Evolutionary conservation across 2,888 invertebrate genomes (phyloP), one percentile per base, ranked within the genome.

Genomic region (Gymnosoma rotundatum): DNA sequence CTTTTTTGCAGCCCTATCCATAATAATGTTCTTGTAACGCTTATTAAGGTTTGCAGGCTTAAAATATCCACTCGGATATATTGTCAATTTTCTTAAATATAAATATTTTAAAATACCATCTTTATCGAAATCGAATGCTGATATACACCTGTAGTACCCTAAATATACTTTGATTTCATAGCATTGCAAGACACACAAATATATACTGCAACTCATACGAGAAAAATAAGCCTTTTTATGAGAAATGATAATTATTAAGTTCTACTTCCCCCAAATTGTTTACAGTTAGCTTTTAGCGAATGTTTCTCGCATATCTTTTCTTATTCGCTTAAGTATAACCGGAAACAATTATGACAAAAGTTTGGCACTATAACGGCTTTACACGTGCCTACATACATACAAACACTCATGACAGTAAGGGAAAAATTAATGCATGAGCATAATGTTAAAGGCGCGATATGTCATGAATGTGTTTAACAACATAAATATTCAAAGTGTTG

Each of bases 341-440:
- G 85, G 82, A 83, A 86, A 80, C 83, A 83, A 84, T 85, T 84
- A 84, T 80, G 72, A 52, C 73, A 52, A 78, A 82, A 83, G 78
- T 76, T 83, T 76, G 56, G 79, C 81, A 78, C 67, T 54, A 70
- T 78, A 74, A 70, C 60, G 69, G 50, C 25, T 64, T 74, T 38
- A 64, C 48, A 48, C 38, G 52, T 10, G 9, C 2, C 16, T 10
- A 58, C 32, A 67, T 18, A 69, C 32, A 52, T 54, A 42, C 42
- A 25, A 16, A 12, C 9, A 21, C 16, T 6, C 5, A 20, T 36
- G 21, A 10, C 10, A 12, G 12, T 42, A 36, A 12, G 45, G 45
- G 45, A n/a, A 16, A 14, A 48, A 48, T n/a, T n/a, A 38, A 16
- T n/a, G 38, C 66, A n/a, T 38, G 50, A 58, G 36, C 18, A 56